phyloP scores from a whole-genome alignment of 2,797 vertebrate genomes.

The Lateolabrax maculatus region DNA sequence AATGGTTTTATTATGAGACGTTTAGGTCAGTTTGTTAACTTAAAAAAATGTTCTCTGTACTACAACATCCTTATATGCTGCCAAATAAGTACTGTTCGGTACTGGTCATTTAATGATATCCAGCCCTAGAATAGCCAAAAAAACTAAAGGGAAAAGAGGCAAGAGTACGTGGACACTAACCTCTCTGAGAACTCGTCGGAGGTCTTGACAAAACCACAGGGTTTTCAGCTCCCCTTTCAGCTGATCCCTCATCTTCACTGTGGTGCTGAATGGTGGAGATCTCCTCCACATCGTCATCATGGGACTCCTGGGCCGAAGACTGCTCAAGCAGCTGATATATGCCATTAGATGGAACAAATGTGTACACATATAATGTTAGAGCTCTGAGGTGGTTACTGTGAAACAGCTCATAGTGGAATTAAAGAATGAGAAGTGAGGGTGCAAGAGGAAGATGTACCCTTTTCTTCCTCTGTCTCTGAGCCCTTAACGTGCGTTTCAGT shows the following conservation, averaged over 20 bases:
- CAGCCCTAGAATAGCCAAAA: background rate
- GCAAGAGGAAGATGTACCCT: conserved; percentile 62
- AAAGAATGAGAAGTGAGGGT: background rate
- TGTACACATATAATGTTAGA: background rate
- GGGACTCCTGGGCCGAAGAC: conserved; percentile 43
- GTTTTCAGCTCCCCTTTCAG: conserved; percentile 26
- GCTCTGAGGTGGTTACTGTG: accelerated
- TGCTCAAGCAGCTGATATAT: conserved; percentile 67
- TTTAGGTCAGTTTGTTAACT: background rate
- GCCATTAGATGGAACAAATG: conserved; percentile 14
- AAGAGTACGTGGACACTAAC: conserved; percentile 48
- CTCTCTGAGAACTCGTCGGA: conserved; percentile 62
- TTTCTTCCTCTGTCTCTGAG: conserved; percentile 85
- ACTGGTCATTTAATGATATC: background rate
- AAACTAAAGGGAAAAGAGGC: background rate
- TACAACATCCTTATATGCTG: background rate
- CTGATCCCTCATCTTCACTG: conserved; percentile 53
- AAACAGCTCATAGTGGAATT: background rate
- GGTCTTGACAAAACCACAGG: conserved; percentile 48
- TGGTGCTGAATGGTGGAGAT: conserved; percentile 43
- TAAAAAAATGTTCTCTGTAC: background rate
- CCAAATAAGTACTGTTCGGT: background rate
- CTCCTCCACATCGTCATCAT: conserved; percentile 56
- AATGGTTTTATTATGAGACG: background rate
- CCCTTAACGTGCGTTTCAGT: conserved; percentile 81